phyloP scores from a whole-genome alignment of 2,888 invertebrate genomes.

The Caenorhabditis macrosperma region DNA sequence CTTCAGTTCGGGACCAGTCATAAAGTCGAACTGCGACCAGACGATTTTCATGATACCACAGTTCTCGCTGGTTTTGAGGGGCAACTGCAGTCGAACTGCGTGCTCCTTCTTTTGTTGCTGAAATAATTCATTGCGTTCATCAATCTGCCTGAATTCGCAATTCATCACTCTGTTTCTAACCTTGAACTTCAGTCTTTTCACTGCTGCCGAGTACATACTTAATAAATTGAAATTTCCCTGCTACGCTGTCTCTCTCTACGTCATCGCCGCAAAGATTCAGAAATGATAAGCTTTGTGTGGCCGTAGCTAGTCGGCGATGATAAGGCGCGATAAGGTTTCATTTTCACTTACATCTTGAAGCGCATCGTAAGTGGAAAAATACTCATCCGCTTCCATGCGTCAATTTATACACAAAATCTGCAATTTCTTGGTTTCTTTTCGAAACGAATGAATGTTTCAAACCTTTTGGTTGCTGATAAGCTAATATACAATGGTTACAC shows the following conservation, averaged over 20 bases:
- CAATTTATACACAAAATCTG: conserved; percentile 14
- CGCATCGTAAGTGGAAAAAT: conserved; percentile 71
- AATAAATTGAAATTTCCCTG: conserved; percentile 1
- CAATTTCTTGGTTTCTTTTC: not conserved
- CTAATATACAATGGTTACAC: conserved; percentile 17
- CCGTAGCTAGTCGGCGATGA: not conserved
- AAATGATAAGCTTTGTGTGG: conserved; percentile 30
- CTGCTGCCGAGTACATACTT: conserved; percentile 47
- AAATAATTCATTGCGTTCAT: conserved; percentile 21
- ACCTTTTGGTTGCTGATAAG: conserved; percentile 8
- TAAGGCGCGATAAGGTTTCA: conserved; percentile 19
- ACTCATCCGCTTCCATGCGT: conserved; percentile 72
- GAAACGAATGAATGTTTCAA: conserved; percentile 3
- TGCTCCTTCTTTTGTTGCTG: conserved; percentile 62
- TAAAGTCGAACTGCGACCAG: conserved; percentile 78
- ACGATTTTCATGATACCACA: conserved; percentile 75
- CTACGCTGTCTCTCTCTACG: conserved; percentile 10
- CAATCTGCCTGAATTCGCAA: not conserved
- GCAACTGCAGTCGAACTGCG: conserved; percentile 54
- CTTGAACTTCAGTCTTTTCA: conserved; percentile 54
- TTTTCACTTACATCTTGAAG: conserved; percentile 65
- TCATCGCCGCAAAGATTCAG: conserved; percentile 14
- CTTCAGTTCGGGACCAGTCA: conserved; percentile 76
- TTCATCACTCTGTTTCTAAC: conserved; percentile 3
- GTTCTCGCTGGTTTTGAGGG: conserved; percentile 61